phyloP scores from a whole-genome alignment of 2,797 vertebrate species.

The Scyliorhinus canicula region DNA sequence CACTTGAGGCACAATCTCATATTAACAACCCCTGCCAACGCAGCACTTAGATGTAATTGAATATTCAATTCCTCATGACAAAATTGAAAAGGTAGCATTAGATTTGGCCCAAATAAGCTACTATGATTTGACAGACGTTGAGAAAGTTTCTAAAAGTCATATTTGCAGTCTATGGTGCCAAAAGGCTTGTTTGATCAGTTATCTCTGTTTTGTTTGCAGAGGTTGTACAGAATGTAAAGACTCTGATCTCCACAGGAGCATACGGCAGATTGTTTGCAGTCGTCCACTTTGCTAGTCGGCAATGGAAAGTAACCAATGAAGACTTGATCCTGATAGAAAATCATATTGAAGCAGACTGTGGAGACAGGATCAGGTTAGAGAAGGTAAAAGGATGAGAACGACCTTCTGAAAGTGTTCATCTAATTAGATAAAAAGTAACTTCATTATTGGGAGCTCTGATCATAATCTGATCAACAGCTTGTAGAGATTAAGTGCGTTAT shows the following conservation, averaged over 20 bases:
- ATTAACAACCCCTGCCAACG: background rate
- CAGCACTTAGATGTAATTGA: background rate
- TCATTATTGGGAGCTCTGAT: background rate
- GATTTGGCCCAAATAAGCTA: background rate
- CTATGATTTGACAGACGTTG: too few relatives aligned
- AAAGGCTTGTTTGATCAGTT: background rate
- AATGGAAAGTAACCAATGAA: conserved; percentile 87
- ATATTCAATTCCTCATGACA: background rate
- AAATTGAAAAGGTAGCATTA: background rate
- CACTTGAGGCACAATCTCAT: background rate
- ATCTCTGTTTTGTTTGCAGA: conserved; percentile 52
- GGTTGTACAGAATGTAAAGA: conserved; percentile 69
- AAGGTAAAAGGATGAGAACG: conserved; percentile 64
- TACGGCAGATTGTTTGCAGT: conserved; percentile 83
- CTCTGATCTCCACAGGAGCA: conserved; percentile 53
- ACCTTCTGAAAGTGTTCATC: background rate
- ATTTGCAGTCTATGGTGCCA: background rate
- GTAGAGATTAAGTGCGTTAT: background rate
- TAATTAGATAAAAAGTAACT: background rate
- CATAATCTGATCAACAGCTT: background rate
- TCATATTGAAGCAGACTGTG: conserved; percentile 70
- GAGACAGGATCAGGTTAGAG: conserved; percentile 80
- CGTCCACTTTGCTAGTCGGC: conserved; percentile 80
- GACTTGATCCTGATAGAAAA: conserved; percentile 83
- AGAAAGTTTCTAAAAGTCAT: background rate